These are phyloP conservation scores for Drosophila sordidula DNA, from an alignment of 2,888 invertebrate genomes.

Conservation along the genomic window DNA sequence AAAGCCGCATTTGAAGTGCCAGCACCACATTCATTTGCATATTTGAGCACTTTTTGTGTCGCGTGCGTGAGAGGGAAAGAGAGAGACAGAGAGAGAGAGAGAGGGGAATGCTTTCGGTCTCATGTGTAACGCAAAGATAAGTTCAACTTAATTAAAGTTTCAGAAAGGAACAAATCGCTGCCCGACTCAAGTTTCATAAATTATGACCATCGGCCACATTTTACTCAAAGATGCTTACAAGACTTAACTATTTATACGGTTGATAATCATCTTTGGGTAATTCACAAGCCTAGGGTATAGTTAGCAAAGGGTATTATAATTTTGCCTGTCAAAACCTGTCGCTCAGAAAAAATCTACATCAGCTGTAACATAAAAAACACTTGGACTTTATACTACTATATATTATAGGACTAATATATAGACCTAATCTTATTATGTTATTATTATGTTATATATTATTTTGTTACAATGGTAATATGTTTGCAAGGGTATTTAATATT, in stretches of 20 bases:
- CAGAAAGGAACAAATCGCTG: constrained; percentile 62
- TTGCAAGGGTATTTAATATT: not conserved
- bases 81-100: constrained; percentile 13
- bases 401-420: too few relatives aligned
- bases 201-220: constrained; percentile 52
- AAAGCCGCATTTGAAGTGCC: constrained; percentile 72
- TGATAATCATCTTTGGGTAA: constrained; percentile 12
- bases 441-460: too few relatives aligned
- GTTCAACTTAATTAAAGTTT: constrained; percentile 78
- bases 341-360: too few relatives aligned
- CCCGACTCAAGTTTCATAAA: constrained; percentile 58
- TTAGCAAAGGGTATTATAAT: too few relatives aligned
- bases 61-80: constrained; percentile 41
- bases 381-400: too few relatives aligned
- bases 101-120: constrained; percentile 39
- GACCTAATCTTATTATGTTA: too few relatives aligned
- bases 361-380: too few relatives aligned
- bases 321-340: too few relatives aligned
- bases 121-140: constrained; percentile 75
- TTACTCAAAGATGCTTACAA: constrained; percentile 7
- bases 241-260: constrained; percentile 22
- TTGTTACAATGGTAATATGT: too few relatives aligned
- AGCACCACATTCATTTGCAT: constrained; percentile 74
- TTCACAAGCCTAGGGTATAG: too few relatives aligned
- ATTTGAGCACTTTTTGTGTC: constrained; percentile 59